Conservation (phyloP, 2,113 vertebrate genomes). For the Fulica atra region DNA sequence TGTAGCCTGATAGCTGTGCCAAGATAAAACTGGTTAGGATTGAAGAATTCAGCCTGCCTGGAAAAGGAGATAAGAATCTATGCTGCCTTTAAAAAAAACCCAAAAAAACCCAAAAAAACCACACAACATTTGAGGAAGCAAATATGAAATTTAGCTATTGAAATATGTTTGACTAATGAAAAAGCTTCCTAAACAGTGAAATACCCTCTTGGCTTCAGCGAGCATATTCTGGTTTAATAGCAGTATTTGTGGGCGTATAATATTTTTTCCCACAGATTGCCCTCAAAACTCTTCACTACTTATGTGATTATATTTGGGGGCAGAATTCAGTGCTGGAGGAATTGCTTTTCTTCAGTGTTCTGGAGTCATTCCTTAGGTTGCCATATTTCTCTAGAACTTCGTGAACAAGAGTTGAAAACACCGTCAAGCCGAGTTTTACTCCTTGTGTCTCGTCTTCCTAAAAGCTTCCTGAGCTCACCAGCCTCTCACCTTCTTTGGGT, state of each 20-base stretch:
- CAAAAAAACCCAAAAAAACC: too few relatives aligned
- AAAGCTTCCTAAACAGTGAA: conserved; percentile 18
- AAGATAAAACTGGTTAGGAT: conserved; percentile 22
- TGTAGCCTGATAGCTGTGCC: not conserved
- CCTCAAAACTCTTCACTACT: conserved; percentile 10
- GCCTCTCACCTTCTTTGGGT: not conserved
- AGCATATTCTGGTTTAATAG: not conserved
- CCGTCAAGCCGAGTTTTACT: not conserved
- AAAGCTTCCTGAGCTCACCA: not conserved
- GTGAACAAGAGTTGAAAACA: not conserved
- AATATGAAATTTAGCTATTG: not conserved
- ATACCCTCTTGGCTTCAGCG: not conserved
- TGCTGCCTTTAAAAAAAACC: not conserved
- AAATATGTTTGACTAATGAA: not conserved
- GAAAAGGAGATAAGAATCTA: conserved; percentile 16
- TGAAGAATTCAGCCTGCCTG: conserved; percentile 2
- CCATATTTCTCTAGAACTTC: not conserved
- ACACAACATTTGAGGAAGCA: not conserved
- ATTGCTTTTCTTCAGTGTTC: not conserved
- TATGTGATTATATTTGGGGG: not conserved
- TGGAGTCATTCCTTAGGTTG: not conserved
- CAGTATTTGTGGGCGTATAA: not conserved
- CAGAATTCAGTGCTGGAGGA: not conserved
- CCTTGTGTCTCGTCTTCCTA: not conserved
- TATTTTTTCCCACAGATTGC: conserved; percentile 29